These are phyloP conservation scores for Xenus cinereus DNA, from an alignment of 2,113 vertebrate species.

Conservation along the genomic window DNA sequence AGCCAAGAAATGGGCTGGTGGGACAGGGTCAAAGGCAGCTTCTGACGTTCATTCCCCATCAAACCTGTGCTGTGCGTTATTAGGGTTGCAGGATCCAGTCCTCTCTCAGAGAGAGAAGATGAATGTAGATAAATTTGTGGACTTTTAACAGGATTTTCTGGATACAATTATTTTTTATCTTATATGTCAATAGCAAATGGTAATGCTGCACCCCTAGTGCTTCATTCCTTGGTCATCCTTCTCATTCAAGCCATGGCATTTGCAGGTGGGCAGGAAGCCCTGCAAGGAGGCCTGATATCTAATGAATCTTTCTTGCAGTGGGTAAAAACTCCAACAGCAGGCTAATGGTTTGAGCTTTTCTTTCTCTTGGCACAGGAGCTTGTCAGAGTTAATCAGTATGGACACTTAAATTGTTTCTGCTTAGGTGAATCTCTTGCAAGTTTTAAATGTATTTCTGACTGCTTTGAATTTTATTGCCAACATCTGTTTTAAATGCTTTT, in stretches of 20 bases:
- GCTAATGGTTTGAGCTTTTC: not conserved
- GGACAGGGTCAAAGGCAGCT: not conserved
- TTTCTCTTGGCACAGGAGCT: not conserved
- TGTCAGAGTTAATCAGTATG: conserved; percentile 33
- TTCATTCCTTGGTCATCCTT: not conserved
- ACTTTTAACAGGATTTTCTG: not conserved
- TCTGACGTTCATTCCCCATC: not conserved
- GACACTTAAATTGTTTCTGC: conserved; percentile 49
- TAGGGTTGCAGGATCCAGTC: not conserved
- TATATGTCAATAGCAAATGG: not conserved
- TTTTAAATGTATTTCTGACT: conserved; percentile 25
- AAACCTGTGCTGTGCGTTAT: not conserved
- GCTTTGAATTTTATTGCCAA: conserved; percentile 44
- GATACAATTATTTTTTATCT: accelerated
- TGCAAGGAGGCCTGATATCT: not conserved
- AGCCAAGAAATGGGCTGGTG: not conserved
- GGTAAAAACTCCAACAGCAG: not conserved
- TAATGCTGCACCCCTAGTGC: not conserved
- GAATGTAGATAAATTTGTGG: not conserved
- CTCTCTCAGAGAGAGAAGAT: not conserved
- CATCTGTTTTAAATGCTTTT: conserved; percentile 50
- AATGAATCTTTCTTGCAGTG: not conserved
- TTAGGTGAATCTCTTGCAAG: conserved; percentile 52
- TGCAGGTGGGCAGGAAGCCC: not conserved
- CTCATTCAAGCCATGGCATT: not conserved